Percentiles rank a stretch among this genome's conserved stretches.
phyloP scores from a whole-genome alignment of 2,797 vertebrate genomes.

The Cygnus olor region DNA sequence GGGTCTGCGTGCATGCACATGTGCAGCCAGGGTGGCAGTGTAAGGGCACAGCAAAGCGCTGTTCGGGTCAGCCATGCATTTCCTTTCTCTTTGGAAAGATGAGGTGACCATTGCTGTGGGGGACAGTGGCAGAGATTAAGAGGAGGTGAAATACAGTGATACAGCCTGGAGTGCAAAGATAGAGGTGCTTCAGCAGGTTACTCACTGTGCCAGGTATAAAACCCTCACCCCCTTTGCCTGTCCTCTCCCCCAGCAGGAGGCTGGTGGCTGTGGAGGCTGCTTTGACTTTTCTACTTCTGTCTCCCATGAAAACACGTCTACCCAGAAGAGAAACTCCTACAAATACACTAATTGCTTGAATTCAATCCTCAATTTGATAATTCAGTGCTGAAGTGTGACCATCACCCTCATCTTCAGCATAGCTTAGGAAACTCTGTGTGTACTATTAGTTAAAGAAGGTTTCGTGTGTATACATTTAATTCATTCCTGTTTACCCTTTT shows the following conservation, averaged over 20 bases:
- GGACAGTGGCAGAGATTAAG: background rate
- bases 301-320: background rate
- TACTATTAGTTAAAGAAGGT: background rate
- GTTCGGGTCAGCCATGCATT: rapidly evolving
- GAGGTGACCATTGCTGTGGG: rapidly evolving
- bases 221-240: background rate
- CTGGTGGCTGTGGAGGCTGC: background rate
- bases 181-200: background rate
- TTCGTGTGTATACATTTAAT: background rate
- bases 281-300: background rate
- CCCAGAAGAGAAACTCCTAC: background rate
- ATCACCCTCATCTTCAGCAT: background rate
- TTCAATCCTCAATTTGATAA: background rate
- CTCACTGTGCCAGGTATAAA: rapidly evolving
- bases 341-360: background rate
- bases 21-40: rapidly evolving
- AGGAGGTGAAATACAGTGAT: background rate
- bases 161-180: rapidly evolving
- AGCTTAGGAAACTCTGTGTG: background rate
- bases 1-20: rapidly evolving
- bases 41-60: background rate
- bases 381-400: background rate
- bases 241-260: background rate
- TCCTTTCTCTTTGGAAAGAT: background rate
- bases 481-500: background rate